These are phyloP conservation scores for Hipparchia semele DNA, from an alignment of 2,888 invertebrate genomes.

Conservation along the genomic window DNA sequence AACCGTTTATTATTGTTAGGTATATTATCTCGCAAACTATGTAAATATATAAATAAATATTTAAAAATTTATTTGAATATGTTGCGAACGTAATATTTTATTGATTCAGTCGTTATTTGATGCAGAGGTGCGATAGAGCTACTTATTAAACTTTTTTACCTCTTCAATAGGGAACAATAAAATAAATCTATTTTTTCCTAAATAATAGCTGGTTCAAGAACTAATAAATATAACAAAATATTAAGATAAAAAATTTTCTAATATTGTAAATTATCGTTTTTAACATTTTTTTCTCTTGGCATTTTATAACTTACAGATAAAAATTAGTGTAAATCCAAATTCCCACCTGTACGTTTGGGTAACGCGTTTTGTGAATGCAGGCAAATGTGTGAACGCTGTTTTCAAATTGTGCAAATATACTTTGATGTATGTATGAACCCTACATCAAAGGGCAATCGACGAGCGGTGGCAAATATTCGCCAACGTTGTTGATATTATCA, in stretches of 20 bases:
- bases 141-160: conserved; percentile 4
- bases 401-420: no score
- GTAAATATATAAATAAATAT: background rate
- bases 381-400: no score
- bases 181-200: background rate
- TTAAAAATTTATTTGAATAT: no score
- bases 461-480: no score
- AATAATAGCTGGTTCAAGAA: background rate
- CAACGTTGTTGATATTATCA: no score
- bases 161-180: conserved; percentile 13
- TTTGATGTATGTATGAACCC: no score
- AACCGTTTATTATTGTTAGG: no score
- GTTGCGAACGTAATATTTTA: no score
- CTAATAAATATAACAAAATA: background rate
- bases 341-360: background rate
- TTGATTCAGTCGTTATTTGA: no score
- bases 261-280: conserved; percentile 4
- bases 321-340: background rate
- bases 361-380: background rate
- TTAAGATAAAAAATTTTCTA: background rate
- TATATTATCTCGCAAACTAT: no score
- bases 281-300: conserved; percentile 2
- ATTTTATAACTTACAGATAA: background rate
- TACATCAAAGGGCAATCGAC: no score
- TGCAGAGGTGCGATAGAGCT: background rate